Percentiles rank a stretch among this genome's conserved stretches.
Conservation (phyloP, 1,140 invertebrate species). For the Drosophila teissieri region DNA sequence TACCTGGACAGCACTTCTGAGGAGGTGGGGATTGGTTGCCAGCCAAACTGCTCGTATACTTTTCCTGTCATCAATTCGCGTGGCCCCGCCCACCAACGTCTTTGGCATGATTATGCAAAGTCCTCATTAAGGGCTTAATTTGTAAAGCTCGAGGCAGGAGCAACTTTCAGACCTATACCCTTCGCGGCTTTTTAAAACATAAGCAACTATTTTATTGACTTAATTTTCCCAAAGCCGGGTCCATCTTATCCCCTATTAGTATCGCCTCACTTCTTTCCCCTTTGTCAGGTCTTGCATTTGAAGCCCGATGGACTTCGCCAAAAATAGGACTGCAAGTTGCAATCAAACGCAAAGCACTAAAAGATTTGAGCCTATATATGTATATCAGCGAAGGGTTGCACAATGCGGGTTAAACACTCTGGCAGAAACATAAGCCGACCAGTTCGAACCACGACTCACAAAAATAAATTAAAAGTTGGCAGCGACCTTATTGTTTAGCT, state of each 20-base stretch:
- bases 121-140: constrained; percentile 52
- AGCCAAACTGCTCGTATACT: constrained; percentile 7
- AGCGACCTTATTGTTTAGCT: constrained; percentile 35
- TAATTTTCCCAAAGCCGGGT: background rate
- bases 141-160: constrained; percentile 15
- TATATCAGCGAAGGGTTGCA: constrained; percentile 35
- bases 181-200: background rate
- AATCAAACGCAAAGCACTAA: constrained; percentile 68
- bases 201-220: constrained; percentile 37
- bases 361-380: constrained; percentile 44
- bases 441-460: constrained; percentile 48
- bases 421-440: constrained; percentile 48
- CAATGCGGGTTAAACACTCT: constrained; percentile 60
- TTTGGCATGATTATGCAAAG: constrained; percentile 49
- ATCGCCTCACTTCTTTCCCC: constrained; percentile 11
- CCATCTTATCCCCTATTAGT: constrained; percentile 11
- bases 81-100: background rate
- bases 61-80: constrained; percentile 37
- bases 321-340: constrained; percentile 25
- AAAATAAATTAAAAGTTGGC: constrained; percentile 72
- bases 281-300: constrained; percentile 28
- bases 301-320: constrained; percentile 16
- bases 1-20: constrained; percentile 6
- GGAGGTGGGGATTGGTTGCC: constrained; percentile 51
- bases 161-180: constrained; percentile 51